Percentiles rank a stretch among this genome's conserved stretches.
These are phyloP conservation scores for Proterorhinus semilunaris DNA, from an alignment of 2,113 vertebrate species.

Conservation along the genomic window DNA sequence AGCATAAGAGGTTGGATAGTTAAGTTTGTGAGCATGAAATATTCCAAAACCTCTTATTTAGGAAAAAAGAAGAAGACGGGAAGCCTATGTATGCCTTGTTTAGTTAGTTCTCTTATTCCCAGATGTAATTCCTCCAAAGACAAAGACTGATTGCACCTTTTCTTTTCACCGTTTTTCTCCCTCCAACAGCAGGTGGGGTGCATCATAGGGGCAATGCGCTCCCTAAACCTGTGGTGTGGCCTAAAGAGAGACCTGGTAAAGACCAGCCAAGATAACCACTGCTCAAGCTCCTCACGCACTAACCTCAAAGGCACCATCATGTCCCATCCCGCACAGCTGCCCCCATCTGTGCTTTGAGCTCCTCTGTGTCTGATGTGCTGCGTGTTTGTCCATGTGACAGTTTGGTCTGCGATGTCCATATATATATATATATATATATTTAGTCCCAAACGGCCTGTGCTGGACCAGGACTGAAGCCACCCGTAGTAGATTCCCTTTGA, in stretches of 20 bases:
- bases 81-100: constrained; percentile 11
- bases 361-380: constrained; percentile 32
- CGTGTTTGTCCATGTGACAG: constrained; percentile 29
- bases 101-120: constrained; percentile 24
- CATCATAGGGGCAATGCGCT: constrained; percentile 59
- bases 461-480: constrained; percentile 58
- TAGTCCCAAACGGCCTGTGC: constrained; percentile 10
- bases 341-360: constrained; percentile 42
- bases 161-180: constrained; percentile 43
- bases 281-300: constrained; percentile 52
- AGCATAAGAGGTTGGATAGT: constrained; percentile 20
- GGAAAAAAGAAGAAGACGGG: constrained; percentile 8
- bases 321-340: constrained; percentile 26
- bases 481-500: constrained; percentile 1
- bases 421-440: neutral
- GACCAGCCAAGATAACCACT: constrained; percentile 40
- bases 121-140: constrained; percentile 21
- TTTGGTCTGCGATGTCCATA: constrained; percentile 40
- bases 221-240: constrained; percentile 53
- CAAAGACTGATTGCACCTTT: constrained; percentile 1
- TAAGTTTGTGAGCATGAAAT: constrained; percentile 38
- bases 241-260: constrained; percentile 71
- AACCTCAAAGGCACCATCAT: constrained; percentile 42
- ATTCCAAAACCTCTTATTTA: constrained; percentile 12
- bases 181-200: constrained; percentile 58